Conservation (phyloP, 2,888 invertebrate species). For the Cosmopolites sordidus region DNA sequence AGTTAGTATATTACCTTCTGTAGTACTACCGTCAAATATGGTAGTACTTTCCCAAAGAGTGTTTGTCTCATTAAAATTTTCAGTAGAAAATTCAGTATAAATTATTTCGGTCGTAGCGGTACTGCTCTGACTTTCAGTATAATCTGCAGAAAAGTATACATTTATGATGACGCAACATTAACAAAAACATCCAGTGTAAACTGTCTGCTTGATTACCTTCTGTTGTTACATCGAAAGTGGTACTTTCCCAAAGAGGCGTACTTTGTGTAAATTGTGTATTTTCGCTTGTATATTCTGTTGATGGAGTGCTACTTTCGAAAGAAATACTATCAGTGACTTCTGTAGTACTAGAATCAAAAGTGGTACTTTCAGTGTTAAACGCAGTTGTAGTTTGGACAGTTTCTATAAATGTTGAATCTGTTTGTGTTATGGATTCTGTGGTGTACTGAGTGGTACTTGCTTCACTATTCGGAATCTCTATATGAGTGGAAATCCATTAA, state of each 20-base stretch:
- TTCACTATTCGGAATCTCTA: no score
- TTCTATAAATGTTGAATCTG: no score
- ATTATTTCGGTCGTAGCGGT: not conserved
- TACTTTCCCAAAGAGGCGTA: not conserved
- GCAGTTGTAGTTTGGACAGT: constrained; percentile 15
- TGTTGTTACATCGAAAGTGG: not conserved
- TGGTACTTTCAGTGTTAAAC: not conserved
- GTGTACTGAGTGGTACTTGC: no score
- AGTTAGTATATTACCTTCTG: constrained; percentile 12
- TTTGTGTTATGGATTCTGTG: no score
- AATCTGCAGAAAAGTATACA: not conserved
- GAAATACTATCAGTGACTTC: no score
- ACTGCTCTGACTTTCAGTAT: not conserved
- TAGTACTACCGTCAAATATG: not conserved
- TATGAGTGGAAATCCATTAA: no score
- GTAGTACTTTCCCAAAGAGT: constrained; percentile 13
- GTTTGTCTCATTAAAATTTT: not conserved
- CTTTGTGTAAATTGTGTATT: not conserved
- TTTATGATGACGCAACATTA: no score
- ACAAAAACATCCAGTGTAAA: no score
- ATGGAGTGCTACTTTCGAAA: no score
- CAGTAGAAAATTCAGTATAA: not conserved
- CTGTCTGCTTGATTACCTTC: not conserved
- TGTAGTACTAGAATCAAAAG: no score
- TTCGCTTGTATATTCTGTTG: no score